phyloP scores from a whole-genome alignment of 1,140 invertebrate genomes.

The Lycorma delicatula region DNA sequence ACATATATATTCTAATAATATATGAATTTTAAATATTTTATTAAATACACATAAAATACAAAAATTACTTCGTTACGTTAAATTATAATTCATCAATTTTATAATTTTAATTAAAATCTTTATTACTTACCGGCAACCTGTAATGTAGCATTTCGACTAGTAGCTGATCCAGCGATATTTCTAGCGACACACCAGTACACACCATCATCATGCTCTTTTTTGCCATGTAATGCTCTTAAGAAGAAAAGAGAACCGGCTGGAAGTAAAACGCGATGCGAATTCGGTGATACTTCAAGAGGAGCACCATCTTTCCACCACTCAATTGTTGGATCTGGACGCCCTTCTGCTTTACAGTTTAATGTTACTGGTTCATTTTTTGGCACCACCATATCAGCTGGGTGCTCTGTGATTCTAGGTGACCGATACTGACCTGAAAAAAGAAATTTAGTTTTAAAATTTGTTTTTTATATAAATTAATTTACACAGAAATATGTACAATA shows the following conservation, averaged over 20 bases:
- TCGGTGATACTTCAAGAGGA: slow-evolving; percentile 47
- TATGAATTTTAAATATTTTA: too few relatives aligned
- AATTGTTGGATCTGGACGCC: slow-evolving; percentile 88
- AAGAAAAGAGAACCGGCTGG: slow-evolving; percentile 29
- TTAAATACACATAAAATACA: too few relatives aligned
- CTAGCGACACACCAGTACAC: slow-evolving; percentile 81
- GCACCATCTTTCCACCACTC: slow-evolving; percentile 83
- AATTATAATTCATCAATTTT: too few relatives aligned
- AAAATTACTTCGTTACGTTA: too few relatives aligned
- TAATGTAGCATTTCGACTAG: slow-evolving; percentile 62
- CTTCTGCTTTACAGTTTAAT: slow-evolving; percentile 85
- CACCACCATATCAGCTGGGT: slow-evolving; percentile 42
- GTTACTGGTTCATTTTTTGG: slow-evolving; percentile 83
- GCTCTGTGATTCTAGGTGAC: slow-evolving; percentile 30
- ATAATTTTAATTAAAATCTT: too few relatives aligned
- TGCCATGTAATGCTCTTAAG: slow-evolving; percentile 60
- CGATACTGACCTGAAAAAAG: slow-evolving; percentile 30
- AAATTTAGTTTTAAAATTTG: too few relatives aligned
- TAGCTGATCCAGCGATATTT: slow-evolving; percentile 74
- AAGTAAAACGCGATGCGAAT: slow-evolving; percentile 24
- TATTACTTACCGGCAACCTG: slow-evolving; percentile 75
- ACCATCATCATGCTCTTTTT: slow-evolving; percentile 75
- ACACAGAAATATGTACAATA: too few relatives aligned
- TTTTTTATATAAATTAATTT: too few relatives aligned
- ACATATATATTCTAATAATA: too few relatives aligned